Conservation (phyloP, 1,140 invertebrate species). For the Atta colombica region DNA sequence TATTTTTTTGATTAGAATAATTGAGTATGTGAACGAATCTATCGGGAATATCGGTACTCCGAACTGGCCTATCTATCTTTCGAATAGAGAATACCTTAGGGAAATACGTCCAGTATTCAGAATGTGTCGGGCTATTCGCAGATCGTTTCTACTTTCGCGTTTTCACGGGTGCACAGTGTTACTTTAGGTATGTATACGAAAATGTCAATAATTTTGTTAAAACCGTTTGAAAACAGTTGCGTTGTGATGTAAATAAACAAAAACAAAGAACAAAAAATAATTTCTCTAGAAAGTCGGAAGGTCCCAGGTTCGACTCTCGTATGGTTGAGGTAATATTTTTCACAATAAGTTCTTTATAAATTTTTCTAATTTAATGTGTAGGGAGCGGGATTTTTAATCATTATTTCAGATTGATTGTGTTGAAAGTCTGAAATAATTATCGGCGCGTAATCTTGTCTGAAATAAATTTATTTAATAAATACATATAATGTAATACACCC, state of each 20-base stretch:
- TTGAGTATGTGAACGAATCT: constrained; percentile 60
- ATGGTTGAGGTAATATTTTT: too few relatives aligned
- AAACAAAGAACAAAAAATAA: neutral
- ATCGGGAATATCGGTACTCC: constrained; percentile 58
- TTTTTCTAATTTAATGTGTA: too few relatives aligned
- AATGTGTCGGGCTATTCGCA: constrained; percentile 37
- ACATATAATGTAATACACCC: too few relatives aligned
- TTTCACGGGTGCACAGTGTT: constrained; percentile 2
- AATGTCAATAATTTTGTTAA: constrained; percentile 14
- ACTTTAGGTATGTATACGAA: neutral
- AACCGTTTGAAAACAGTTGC: neutral
- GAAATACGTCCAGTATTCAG: constrained; percentile 65
- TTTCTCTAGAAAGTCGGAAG: too few relatives aligned
- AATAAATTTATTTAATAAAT: too few relatives aligned
- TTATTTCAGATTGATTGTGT: too few relatives aligned
- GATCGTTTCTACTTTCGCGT: constrained; percentile 54
- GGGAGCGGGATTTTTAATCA: too few relatives aligned
- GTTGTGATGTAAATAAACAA: neutral
- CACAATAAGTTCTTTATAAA: too few relatives aligned
- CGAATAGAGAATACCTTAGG: constrained; percentile 62
- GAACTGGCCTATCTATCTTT: constrained; percentile 56
- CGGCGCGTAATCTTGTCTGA: too few relatives aligned
- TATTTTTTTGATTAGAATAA: constrained; percentile 23
- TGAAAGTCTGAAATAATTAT: too few relatives aligned
- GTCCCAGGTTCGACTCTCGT: too few relatives aligned